Conservation (phyloP, 2,888 invertebrate genomes). For the Cylindroiulus punctatus region DNA sequence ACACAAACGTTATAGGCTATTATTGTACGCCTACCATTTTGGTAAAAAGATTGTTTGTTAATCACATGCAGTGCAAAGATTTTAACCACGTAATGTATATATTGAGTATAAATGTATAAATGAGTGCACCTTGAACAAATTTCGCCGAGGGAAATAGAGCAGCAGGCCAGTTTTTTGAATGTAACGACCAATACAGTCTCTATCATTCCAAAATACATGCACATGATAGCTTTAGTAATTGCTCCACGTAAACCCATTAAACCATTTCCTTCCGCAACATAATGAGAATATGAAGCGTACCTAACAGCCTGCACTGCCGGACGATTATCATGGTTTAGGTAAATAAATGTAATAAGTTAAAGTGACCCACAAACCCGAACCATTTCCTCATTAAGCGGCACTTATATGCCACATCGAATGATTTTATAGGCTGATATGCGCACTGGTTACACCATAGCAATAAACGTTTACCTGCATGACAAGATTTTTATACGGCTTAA, state of each 20-base stretch:
- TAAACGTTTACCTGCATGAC: slow-evolving; percentile 13
- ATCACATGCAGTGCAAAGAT: not conserved
- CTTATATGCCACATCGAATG: not conserved
- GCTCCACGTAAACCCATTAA: not conserved
- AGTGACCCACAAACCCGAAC: not conserved
- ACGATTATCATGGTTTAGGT: not conserved
- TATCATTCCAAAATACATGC: not conserved
- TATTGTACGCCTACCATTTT: not conserved
- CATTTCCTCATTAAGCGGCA: not conserved
- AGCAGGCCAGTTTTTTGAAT: not conserved
- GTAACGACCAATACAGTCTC: not conserved
- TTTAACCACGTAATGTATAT: not conserved
- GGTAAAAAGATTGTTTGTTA: not conserved
- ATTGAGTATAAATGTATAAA: not conserved
- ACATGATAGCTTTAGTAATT: not conserved
- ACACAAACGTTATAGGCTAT: not conserved
- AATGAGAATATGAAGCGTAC: not conserved
- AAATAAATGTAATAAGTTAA: not conserved
- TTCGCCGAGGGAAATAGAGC: slow-evolving; percentile 33
- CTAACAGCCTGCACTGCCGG: not conserved
- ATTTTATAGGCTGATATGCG: not conserved
- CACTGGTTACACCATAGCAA: not conserved
- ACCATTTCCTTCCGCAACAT: slow-evolving; percentile 22
- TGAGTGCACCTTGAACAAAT: not conserved
- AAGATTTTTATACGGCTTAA: not conserved